Evolutionary conservation across 2,113 vertebrate species (phyloP), one percentile per base, ranked within the genome.

Genomic region (Phalacrocorax pelagicus): DNA sequence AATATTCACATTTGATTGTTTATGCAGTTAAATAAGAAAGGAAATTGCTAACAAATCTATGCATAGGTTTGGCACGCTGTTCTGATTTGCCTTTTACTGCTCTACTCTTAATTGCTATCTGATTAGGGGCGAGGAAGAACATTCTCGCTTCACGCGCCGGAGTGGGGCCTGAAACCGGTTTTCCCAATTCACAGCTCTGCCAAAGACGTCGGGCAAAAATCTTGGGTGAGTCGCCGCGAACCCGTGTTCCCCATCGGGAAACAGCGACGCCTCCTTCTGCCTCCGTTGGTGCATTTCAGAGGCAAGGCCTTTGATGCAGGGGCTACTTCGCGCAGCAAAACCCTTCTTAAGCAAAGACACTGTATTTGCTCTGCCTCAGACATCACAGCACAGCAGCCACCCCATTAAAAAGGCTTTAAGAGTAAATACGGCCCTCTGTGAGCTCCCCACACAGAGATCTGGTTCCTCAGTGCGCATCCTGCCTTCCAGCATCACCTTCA

Each of bases 401-500:
- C 40, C 12, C 11, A 0, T 11, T 42, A 17, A 62, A 75, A 42
- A 34, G 51, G 23, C 18, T 51, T 40, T 63, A n/a, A 12, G 32
- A 5, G 17, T 30, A 34, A 69, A 38, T 16, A 38, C 1, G 20
- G 26, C 52, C 29, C n/a, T 24, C 30, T 17, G 3, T 4, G 12
- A 47, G 32, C 24, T 51, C 47, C 67, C n/a, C 34, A 51, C 27
- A 70, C 12, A 27, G 32, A 29, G 47, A 36, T 26, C 14, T 24
- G 20, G 12, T 21, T 46, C 32, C 55, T 42, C 16, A 1, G 6
- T 0, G 15, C 29, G 6, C 17, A 2, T 4, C 19, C 22, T 19
- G 18, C 38, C 69, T 40, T 46, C 47, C 57, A 36, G 15, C n/a
- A 12, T 8, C 38, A 10, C 6, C 74, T 34, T 54, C 27, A 11